Evolutionary conservation across 2,888 invertebrate species (phyloP).

Genomic region (Diplolepis rosae): DNA sequence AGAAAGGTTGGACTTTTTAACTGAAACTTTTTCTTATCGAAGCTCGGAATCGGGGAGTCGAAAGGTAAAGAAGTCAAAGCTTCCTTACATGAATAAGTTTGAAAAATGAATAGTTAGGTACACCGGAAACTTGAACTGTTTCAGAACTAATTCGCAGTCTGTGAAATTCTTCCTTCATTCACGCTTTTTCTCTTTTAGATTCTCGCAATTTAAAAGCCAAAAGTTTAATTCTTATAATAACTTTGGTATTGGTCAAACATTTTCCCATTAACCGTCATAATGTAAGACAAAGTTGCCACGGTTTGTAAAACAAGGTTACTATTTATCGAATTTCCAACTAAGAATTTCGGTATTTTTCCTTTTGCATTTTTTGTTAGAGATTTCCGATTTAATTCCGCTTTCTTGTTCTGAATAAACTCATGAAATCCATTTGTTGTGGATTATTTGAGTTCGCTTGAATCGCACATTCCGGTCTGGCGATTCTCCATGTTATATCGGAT

Average conservation of each 20-base stretch:
- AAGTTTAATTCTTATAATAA: no score
- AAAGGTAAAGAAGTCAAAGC: not conserved
- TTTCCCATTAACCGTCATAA: no score
- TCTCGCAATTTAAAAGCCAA: no score
- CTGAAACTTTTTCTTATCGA: not conserved
- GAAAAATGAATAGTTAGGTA: not conserved
- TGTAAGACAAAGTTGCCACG: no score
- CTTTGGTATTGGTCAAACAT: no score
- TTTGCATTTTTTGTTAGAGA: not conserved
- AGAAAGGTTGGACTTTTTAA: slow-evolving; percentile 1
- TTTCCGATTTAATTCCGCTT: slow-evolving; percentile 6
- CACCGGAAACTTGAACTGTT: not conserved
- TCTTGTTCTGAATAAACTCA: slow-evolving; percentile 13
- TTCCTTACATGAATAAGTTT: not conserved
- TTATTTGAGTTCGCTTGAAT: slow-evolving; percentile 20
- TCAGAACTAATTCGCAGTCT: not conserved
- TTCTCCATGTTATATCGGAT: slow-evolving; percentile 5
- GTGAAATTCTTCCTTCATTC: not conserved
- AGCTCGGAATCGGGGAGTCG: not conserved
- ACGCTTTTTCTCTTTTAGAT: not conserved
- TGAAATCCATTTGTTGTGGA: slow-evolving; percentile 18
- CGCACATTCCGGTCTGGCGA: slow-evolving; percentile 22
- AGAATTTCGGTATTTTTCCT: not conserved
- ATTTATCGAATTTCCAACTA: not conserved
- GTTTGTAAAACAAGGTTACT: not conserved